Percentiles rank a stretch among this genome's conserved stretches.
Conservation (phyloP, 1,140 invertebrate genomes). For the Pemphigus obesinymphae region DNA sequence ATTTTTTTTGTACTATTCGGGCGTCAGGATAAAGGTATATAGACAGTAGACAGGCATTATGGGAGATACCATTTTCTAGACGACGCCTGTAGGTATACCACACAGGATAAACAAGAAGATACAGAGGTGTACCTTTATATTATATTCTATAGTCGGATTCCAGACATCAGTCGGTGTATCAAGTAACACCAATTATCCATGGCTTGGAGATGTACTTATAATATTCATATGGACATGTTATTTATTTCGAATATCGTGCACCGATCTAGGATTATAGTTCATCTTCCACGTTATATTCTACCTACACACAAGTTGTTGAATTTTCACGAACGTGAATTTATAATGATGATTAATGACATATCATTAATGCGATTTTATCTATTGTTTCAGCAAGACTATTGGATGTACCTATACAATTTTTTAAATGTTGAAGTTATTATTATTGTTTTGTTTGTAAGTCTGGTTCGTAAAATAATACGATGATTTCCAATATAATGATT, state of each 20-base stretch:
- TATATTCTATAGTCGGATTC: neutral
- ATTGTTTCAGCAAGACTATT: neutral
- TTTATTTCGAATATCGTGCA: slow-evolving; percentile 25
- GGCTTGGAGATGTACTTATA: neutral
- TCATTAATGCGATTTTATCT: neutral
- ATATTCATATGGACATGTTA: slow-evolving; percentile 4
- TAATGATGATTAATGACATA: slow-evolving; percentile 3
- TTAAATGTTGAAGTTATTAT: neutral
- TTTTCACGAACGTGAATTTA: neutral
- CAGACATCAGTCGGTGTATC: neutral
- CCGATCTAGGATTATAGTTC: neutral
- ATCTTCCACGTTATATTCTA: slow-evolving; percentile 4
- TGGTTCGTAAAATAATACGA: neutral
- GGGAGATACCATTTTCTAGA: neutral
- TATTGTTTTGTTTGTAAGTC: neutral
- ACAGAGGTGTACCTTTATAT: no score
- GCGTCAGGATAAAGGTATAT: neutral
- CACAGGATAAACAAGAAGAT: neutral
- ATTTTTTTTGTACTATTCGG: neutral
- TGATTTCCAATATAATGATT: neutral
- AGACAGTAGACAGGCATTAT: neutral
- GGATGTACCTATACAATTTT: neutral
- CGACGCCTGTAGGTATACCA: slow-evolving; percentile 15
- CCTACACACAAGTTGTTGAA: neutral
- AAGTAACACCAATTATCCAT: slow-evolving; percentile 9